Evolutionary conservation across 2,888 invertebrate genomes (phyloP).

Genomic region (Drosophila acutilabella): DNA sequence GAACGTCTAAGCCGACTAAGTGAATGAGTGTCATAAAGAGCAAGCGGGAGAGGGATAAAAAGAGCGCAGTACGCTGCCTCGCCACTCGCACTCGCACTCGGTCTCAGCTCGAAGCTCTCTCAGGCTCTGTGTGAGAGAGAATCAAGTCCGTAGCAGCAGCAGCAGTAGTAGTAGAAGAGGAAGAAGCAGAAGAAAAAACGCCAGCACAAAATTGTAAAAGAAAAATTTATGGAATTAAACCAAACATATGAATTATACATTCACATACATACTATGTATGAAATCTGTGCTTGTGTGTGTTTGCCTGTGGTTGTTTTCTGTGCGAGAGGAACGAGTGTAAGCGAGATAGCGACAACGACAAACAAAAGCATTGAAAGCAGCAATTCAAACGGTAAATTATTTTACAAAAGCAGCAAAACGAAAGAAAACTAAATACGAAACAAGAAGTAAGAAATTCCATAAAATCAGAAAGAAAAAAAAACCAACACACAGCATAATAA

Average conservation of each 20-base stretch:
- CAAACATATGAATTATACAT: conserved; percentile 73
- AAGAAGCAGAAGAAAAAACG: conserved; percentile 20
- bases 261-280: conserved; percentile 41
- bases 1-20: conserved; percentile 75
- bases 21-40: conserved; percentile 40
- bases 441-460: conserved; percentile 55
- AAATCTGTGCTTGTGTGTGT: conserved; percentile 5
- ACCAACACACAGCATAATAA: conserved; percentile 11
- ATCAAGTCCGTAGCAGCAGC: conserved; percentile 8
- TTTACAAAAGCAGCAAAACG: conserved; percentile 67
- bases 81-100: not conserved
- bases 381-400: conserved; percentile 82
- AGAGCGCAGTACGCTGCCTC: not conserved
- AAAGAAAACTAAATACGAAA: conserved; percentile 56
- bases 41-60: conserved; percentile 13
- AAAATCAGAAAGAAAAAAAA: conserved; percentile 25
- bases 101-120: conserved; percentile 3
- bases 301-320: not conserved
- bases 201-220: conserved; percentile 70
- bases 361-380: conserved; percentile 57
- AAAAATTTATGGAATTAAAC: conserved; percentile 77
- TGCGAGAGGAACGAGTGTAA: conserved; percentile 15
- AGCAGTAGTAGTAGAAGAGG: conserved; percentile 1
- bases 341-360: conserved; percentile 24
- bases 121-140: conserved; percentile 21